Evolutionary conservation across 2,797 vertebrate genomes (phyloP).

Genomic region (Mormyrops boulengeri): DNA sequence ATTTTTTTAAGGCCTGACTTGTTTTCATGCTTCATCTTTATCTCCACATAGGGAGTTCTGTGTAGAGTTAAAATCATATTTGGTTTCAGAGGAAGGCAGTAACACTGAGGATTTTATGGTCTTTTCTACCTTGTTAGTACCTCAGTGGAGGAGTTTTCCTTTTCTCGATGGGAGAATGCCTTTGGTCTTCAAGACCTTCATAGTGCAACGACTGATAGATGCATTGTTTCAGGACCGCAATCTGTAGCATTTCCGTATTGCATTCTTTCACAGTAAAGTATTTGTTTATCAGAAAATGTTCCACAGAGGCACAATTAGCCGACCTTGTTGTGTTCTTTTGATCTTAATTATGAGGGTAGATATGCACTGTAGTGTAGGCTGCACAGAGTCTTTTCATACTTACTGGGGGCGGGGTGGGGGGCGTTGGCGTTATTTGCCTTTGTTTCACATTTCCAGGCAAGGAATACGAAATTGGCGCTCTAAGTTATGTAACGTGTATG

Average conservation of each 20-base stretch:
- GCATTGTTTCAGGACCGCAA: neutral
- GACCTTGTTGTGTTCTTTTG: slow-evolving; percentile 43
- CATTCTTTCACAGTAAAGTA: neutral
- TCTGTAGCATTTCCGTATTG: neutral
- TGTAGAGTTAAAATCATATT: neutral
- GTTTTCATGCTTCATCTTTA: neutral
- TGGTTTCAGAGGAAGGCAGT: neutral
- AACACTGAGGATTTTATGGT: neutral
- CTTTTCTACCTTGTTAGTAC: neutral
- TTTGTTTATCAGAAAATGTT: slow-evolving; percentile 1
- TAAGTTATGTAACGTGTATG: neutral
- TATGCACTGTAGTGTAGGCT: slow-evolving; percentile 33
- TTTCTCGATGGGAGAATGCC: neutral
- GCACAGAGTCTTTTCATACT: slow-evolving; percentile 32
- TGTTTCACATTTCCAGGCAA: neutral
- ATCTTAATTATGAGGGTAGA: slow-evolving; percentile 44
- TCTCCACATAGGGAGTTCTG: neutral
- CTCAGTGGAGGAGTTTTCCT: neutral
- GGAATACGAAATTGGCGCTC: neutral
- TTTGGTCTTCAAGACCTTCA: neutral
- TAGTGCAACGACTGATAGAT: neutral
- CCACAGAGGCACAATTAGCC: slow-evolving; percentile 22
- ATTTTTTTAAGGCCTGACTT: neutral
- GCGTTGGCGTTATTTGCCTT: neutral
- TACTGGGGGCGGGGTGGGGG: neutral